Base-by-base conservation (phyloP, 2,888 invertebrate genomes). In the Cantharis rufa region DNA sequence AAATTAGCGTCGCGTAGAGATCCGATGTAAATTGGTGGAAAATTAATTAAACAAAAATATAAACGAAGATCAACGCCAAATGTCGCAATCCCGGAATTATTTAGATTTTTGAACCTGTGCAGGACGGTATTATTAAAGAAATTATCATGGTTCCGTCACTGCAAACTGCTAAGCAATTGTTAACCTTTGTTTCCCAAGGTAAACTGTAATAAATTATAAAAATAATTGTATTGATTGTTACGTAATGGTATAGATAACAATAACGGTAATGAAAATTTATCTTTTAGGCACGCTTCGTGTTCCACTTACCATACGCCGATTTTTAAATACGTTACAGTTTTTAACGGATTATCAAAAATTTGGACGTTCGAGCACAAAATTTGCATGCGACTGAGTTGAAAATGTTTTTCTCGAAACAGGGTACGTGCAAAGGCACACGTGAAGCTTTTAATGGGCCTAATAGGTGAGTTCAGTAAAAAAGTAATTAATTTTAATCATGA, bases 261-360 rank as follows among this genome's bases (percentile, higher is more conserved):
- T 66, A 66, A 66, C 64, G 64, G 64, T 66, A 66, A 66, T 66
- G 13, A 66, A 64, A 66, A 66, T 66, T 21, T 66, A 66, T 66
- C 64, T 66, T 18, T 66, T 66, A 66, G 64, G 64, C 64, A 66
- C 64, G 64, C 64, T 66, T 66, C 15, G 64, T 66, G 64, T 66
- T 66, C 64, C 7, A 66, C 21, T 66, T 66, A 66, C 15, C n/a
- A 66, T 66, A n/a, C 24, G 64, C n/a, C 21, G 5, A 66, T 66
- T 15, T 66, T 21, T 24, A 66, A 21, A 66, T 21, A 24, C 24
- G 21, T 66, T 66, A 66, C 64, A 21, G 64, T 66, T 66, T 66
- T 66, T 66, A 66, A 66, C 64, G 21, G 64, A 66, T 18, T 24
- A 16, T 24, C 64, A 21, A 66, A 48, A 48, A 48, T 48, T 13